phyloP scores from a whole-genome alignment of 2,797 vertebrate genomes.

The Anabas testudineus region DNA sequence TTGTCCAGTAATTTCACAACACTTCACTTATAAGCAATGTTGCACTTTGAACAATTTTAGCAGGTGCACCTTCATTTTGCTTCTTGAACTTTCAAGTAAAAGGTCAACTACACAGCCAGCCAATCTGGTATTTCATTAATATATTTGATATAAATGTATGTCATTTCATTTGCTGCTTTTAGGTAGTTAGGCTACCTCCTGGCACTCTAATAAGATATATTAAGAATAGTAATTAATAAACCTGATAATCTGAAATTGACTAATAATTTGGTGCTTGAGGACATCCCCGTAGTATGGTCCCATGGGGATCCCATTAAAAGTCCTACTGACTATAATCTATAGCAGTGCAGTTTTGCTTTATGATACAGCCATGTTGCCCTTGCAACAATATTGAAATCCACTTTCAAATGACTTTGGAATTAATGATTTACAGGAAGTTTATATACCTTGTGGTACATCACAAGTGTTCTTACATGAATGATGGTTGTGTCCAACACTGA shows the following conservation, averaged over 20 bases:
- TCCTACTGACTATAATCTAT: constrained; percentile 63
- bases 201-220: constrained; percentile 75
- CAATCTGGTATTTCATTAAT: constrained; percentile 63
- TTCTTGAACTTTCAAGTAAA: constrained; percentile 37
- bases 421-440: constrained; percentile 57
- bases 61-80: constrained; percentile 35
- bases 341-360: constrained; percentile 54
- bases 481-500: constrained; percentile 53
- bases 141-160: constrained; percentile 66
- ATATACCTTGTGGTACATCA: constrained; percentile 42
- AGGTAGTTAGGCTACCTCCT: constrained; percentile 70
- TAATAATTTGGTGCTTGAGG: constrained; percentile 80
- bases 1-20: constrained; percentile 68
- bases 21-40: constrained; percentile 60
- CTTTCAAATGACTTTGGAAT: constrained; percentile 79
- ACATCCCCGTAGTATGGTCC: constrained; percentile 69
- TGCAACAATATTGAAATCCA: constrained; percentile 61
- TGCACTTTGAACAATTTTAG: constrained; percentile 53
- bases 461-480: constrained; percentile 40
- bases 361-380: constrained; percentile 50
- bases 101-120: constrained; percentile 12
- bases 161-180: constrained; percentile 63
- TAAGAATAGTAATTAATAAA: constrained; percentile 83
- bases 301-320: constrained; percentile 71
- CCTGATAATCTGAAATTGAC: constrained; percentile 78